Conservation (phyloP, 1,140 invertebrate genomes). For the Drosophila tropicalis region DNA sequence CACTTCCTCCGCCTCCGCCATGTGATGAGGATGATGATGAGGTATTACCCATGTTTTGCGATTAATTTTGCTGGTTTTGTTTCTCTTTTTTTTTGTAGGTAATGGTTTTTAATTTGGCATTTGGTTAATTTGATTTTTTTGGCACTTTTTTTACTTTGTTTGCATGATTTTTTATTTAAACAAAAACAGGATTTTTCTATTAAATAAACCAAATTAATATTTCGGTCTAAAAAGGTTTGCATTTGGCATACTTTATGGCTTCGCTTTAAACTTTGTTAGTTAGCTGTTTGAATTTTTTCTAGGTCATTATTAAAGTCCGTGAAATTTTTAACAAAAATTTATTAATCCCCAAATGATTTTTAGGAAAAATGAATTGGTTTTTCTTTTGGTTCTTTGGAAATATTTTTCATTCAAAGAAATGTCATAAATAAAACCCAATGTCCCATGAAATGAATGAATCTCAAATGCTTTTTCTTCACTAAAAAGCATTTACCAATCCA, state of each 20-base stretch:
- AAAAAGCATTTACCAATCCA: not conserved
- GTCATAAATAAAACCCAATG: not conserved
- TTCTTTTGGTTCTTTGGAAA: too few relatives aligned
- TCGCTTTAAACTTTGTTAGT: not conserved
- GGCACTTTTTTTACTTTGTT: not conserved
- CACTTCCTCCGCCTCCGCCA: conserved; percentile 53
- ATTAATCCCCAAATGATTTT: too few relatives aligned
- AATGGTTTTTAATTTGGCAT: conserved; percentile 65
- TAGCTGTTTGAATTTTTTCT: too few relatives aligned
- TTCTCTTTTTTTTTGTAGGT: conserved; percentile 14
- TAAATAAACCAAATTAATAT: too few relatives aligned
- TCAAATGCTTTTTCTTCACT: not conserved
- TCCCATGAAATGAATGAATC: conserved; percentile 1
- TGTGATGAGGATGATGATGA: conserved; percentile 75
- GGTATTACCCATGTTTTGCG: conserved; percentile 85
- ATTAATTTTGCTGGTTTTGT: conserved; percentile 14
- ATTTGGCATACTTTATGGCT: not conserved
- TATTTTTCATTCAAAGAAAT: not conserved
- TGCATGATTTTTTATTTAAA: not conserved
- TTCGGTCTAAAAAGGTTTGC: not conserved
- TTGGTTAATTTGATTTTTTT: conserved; percentile 15
- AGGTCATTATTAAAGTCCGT: too few relatives aligned
- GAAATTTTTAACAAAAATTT: too few relatives aligned
- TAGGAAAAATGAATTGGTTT: too few relatives aligned
- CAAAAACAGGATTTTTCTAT: too few relatives aligned